phyloP scores from a whole-genome alignment of 2,113 vertebrate species.

The Synchiropus splendidus region DNA sequence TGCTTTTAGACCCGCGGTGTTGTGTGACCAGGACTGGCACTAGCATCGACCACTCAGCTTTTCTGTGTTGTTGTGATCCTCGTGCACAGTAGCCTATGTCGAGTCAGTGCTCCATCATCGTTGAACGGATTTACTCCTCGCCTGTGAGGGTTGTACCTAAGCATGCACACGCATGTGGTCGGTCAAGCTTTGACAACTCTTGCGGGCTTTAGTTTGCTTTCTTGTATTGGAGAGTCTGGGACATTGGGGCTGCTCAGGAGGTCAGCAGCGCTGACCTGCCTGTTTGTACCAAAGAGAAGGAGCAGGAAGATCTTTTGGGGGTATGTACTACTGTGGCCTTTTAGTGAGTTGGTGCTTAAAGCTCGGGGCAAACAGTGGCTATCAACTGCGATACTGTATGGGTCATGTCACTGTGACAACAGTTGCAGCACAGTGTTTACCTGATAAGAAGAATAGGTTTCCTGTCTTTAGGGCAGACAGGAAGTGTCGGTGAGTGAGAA shows the following conservation, averaged over 20 bases:
- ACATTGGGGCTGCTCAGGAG: slow-evolving; percentile 35
- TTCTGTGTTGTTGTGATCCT: slow-evolving; percentile 13
- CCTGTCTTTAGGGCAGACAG: neutral
- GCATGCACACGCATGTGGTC: slow-evolving; percentile 3
- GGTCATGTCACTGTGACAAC: slow-evolving; percentile 11
- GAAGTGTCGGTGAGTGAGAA: neutral
- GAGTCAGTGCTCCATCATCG: slow-evolving; percentile 20
- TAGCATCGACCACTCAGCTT: neutral
- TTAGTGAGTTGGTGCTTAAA: slow-evolving; percentile 17
- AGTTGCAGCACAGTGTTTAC: neutral
- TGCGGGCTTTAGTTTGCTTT: neutral
- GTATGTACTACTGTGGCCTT: slow-evolving; percentile 37
- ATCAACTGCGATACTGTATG: slow-evolving; percentile 10
- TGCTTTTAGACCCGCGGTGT: slow-evolving; percentile 23
- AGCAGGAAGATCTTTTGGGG: slow-evolving; percentile 37
- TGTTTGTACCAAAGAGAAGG: slow-evolving; percentile 30
- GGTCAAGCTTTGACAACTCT: slow-evolving; percentile 2
- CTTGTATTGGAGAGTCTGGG: slow-evolving; percentile 6
- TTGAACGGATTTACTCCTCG: slow-evolving; percentile 53
- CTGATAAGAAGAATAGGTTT: neutral
- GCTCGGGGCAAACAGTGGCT: neutral
- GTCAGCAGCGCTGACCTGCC: slow-evolving; percentile 13
- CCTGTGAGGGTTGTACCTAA: slow-evolving; percentile 16
- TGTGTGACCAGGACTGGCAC: slow-evolving; percentile 10
- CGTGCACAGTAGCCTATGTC: slow-evolving; percentile 22